Evolutionary conservation across 2,888 invertebrate species (phyloP), one percentile per base, ranked within the genome.

Genomic region (Leptinotarsa peninsularis): DNA sequence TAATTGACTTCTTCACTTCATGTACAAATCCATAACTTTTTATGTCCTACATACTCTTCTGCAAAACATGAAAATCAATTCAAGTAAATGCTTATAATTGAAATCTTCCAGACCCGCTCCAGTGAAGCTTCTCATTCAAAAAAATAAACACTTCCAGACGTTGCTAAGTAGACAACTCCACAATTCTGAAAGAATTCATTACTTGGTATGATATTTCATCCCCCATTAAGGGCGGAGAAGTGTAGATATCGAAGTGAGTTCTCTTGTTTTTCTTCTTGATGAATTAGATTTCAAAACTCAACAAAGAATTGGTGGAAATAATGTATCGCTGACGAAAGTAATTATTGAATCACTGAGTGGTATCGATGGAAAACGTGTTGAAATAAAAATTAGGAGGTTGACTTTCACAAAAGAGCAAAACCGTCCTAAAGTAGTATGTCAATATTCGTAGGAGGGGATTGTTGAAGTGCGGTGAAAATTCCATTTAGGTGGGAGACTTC

Each of bases 301-400:
- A 43, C 10, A 27, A 63, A 15, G 43, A 43, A 17, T 63, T 43
- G 15, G 63, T 63, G 18, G 33, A 63, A 63, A 43, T 63, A 63
- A 63, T 63, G 63, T 63, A 63, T 17, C 43, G 63, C 63, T 43
- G 63, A 63, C 63, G 10, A n/a, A 63, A 63, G 33, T 63, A 43
- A 63, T 63, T 43, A 63, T 63, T 14, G 63, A 63, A 33, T 43
- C 58, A 15, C 18, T 15, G 15, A 58, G 58, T 58, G 58, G 4
- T 58, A 17, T 27, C 15, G 23, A 15, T 13, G 15, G 58, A 21
- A 4, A 58, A 58, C 58, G 58, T 58, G 58, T 23, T 4, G 15
- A 58, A 58, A 58, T 58, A 21, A 58, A 58, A 21, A 21, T 58
- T 15, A 27, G 13, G 4, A 14, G 58, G 27, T 58, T 58, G 15